Percentiles rank a stretch among this genome's conserved stretches.
Conservation (phyloP, 30 jellyfish, hydroid and myxozoan species). For the Mastigias papua region DNA sequence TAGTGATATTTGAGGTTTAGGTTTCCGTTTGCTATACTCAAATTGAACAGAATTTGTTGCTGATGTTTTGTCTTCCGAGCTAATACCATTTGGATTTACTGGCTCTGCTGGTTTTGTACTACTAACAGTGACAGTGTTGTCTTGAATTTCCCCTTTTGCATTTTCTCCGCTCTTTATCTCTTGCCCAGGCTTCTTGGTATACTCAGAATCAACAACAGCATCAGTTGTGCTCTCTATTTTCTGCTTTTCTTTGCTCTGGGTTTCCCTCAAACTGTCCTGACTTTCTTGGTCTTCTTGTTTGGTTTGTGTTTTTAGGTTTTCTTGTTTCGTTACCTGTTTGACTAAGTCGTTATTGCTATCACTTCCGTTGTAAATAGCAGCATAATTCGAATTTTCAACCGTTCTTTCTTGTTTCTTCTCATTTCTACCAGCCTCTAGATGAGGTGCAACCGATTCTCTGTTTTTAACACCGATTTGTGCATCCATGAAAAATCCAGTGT, state of each 20-base stretch:
- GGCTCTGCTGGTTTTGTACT: slow-evolving; percentile 11
- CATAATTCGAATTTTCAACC: not conserved
- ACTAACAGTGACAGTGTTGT: not conserved
- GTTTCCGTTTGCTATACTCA: not conserved
- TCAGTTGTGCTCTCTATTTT: not conserved
- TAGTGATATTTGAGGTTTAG: slow-evolving; percentile 27
- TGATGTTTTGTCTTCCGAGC: not conserved
- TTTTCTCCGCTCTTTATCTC: not conserved
- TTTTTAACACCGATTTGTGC: not conserved
- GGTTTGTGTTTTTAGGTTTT: not conserved
- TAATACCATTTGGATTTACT: not conserved
- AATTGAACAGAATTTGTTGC: not conserved
- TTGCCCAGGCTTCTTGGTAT: not conserved
- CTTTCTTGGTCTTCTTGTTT: slow-evolving; percentile 3
- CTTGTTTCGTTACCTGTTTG: not conserved
- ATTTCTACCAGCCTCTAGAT: not conserved
- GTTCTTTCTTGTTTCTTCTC: slow-evolving; percentile 3
- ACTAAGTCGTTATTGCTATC: not conserved
- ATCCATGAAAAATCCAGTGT: slow-evolving; percentile 45
- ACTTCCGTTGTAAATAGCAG: not conserved
- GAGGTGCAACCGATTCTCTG: not conserved
- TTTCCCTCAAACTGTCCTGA: not conserved
- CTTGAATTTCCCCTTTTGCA: not conserved
- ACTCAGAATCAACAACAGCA: not conserved
- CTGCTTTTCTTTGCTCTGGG: not conserved